phyloP scores from a whole-genome alignment of 1,140 invertebrate species.

The Penaeus chinensis region DNA sequence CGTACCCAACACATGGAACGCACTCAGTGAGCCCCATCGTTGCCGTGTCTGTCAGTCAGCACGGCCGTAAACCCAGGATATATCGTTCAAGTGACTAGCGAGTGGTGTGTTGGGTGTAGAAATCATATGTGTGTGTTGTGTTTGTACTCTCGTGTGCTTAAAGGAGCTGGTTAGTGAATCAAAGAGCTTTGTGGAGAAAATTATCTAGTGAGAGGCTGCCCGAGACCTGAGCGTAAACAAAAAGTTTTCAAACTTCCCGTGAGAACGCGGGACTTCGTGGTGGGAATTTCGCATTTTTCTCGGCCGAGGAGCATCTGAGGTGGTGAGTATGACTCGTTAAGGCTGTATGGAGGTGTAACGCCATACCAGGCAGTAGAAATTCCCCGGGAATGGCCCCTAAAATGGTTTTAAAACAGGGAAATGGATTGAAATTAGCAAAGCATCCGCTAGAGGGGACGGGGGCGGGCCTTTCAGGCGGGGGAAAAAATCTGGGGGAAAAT shows the following conservation, averaged over 20 bases:
- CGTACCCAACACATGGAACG: slow-evolving; percentile 58
- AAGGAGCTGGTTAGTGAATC: background rate
- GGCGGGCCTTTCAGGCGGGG: slow-evolving; percentile 55
- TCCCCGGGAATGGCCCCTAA: background rate
- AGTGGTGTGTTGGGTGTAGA: background rate
- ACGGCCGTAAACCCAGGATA: slow-evolving; percentile 19
- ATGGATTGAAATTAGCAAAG: slow-evolving; percentile 38
- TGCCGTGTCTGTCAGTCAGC: slow-evolving; percentile 44
- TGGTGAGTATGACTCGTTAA: background rate
- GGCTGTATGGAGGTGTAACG: slow-evolving; percentile 4
- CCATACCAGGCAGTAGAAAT: background rate
- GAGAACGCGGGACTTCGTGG: slow-evolving; percentile 57
- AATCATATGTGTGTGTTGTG: background rate
- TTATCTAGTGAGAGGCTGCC: slow-evolving; percentile 29
- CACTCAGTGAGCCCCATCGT: slow-evolving; percentile 33
- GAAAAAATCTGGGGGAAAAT: slow-evolving; percentile 62
- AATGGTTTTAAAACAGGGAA: slow-evolving; percentile 8
- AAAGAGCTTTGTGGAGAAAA: background rate
- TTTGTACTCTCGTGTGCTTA: background rate
- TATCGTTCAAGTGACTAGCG: slow-evolving; percentile 20
- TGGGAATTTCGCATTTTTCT: slow-evolving; percentile 54
- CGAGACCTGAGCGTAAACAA: slow-evolving; percentile 57
- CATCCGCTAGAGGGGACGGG: slow-evolving; percentile 57
- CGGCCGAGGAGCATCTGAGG: background rate
- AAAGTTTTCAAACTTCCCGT: slow-evolving; percentile 62